Evolutionary conservation across 2,888 invertebrate genomes (phyloP).

Genomic region (Parnassius orleans): DNA sequence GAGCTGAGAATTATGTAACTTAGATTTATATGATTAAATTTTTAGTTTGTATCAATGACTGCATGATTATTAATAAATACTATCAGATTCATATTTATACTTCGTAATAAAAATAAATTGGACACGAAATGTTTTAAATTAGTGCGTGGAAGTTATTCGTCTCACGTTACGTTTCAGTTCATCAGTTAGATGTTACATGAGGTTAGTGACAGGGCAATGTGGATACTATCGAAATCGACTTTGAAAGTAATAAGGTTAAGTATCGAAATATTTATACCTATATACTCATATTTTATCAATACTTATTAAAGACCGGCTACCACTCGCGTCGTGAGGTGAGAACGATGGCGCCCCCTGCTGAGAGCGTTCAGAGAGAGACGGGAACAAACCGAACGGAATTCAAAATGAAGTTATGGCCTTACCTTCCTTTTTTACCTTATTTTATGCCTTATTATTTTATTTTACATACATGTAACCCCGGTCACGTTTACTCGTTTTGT

Average conservation of each 20-base stretch:
- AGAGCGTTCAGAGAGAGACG: constrained; percentile 68
- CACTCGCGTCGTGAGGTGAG: constrained; percentile 80
- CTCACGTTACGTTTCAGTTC: constrained; percentile 13
- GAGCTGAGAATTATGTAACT: constrained; percentile 51
- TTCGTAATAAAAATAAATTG: constrained; percentile 40
- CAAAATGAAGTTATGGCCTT: constrained; percentile 77
- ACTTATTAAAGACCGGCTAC: constrained; percentile 80
- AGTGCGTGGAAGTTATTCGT: constrained; percentile 19
- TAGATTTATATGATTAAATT: constrained; percentile 57
- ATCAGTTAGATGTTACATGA: constrained; percentile 6
- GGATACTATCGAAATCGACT: constrained; percentile 28
- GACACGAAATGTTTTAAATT: constrained; percentile 34
- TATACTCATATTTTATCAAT: constrained; percentile 80
- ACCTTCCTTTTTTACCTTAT: constrained; percentile 60
- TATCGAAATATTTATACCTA: constrained; percentile 76
- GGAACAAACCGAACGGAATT: constrained; percentile 75
- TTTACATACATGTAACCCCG: constrained; percentile 51
- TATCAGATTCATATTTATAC: constrained; percentile 47
- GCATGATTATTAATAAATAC: constrained; percentile 44
- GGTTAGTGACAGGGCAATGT: constrained; percentile 27
- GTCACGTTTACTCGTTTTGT: constrained; percentile 52
- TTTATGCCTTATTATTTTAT: constrained; percentile 66
- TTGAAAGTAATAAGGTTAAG: constrained; percentile 49
- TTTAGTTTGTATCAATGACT: constrained; percentile 48
- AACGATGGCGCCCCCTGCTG: constrained; percentile 79